A percentile compares a stretch with the other conserved stretches of the same genome.
Evolutionary conservation across 2,888 invertebrate species (phyloP).

Genomic region (Catonia carolina): DNA sequence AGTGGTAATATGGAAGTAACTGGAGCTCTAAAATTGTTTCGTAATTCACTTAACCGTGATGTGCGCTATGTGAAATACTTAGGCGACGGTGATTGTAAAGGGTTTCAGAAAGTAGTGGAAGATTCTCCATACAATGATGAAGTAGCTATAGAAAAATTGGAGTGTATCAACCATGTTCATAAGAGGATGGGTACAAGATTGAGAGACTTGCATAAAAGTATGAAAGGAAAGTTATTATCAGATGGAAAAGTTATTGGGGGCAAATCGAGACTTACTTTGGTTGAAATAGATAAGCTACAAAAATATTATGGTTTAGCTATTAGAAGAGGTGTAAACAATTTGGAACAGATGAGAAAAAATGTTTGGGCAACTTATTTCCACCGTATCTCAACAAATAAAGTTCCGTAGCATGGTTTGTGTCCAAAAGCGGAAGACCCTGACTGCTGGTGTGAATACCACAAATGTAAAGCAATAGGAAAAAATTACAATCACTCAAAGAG

Average conservation of each 20-base stretch:
- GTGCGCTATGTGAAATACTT: background rate
- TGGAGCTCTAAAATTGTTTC: too few relatives aligned
- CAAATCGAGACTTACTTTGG: background rate
- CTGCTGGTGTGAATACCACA: background rate
- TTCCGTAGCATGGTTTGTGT: background rate
- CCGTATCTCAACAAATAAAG: background rate
- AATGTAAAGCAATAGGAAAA: background rate
- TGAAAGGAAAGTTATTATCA: background rate
- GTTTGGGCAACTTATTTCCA: background rate
- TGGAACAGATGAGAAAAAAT: background rate
- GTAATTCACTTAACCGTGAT: too few relatives aligned
- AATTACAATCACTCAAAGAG: background rate
- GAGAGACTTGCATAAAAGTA: background rate
- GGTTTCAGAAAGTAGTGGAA: background rate
- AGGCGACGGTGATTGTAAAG: background rate
- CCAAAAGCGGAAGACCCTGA: background rate
- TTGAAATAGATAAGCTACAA: background rate
- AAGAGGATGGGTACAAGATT: background rate
- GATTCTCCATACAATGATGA: background rate
- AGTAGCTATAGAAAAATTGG: background rate
- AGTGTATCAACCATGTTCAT: background rate
- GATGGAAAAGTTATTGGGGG: background rate
- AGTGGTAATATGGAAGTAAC: conserved; percentile 4
- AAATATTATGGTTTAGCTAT: background rate
- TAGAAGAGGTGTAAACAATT: background rate